Percentiles rank a stretch among this genome's conserved stretches.
Evolutionary conservation across 2,113 vertebrate species (phyloP).

Genomic region (Pteronura brasiliensis): DNA sequence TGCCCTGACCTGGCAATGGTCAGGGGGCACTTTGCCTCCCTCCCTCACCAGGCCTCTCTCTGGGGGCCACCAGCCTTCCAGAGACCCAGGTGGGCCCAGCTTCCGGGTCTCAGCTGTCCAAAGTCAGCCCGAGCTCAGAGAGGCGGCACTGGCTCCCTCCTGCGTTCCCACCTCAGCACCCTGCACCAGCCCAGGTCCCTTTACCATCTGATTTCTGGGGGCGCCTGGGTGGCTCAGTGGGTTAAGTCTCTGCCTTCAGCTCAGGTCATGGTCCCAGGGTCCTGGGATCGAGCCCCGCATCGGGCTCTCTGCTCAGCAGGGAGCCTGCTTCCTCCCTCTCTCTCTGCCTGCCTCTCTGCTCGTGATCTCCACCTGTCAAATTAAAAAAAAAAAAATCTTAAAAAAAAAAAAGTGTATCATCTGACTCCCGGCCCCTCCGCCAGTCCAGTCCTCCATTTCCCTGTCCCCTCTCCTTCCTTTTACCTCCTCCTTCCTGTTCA

Average conservation of each 20-base stretch:
- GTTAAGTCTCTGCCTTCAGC: too few species aligned
- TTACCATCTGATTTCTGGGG: background rate
- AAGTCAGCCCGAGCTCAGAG: background rate
- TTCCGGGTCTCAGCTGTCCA: background rate
- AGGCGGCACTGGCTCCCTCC: background rate
- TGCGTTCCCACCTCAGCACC: background rate
- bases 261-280: too few species aligned
- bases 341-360: too few species aligned
- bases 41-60: background rate
- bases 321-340: too few species aligned
- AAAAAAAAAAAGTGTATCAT: too few species aligned
- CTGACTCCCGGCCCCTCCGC: background rate
- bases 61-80: background rate
- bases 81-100: background rate
- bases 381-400: too few species aligned
- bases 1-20: background rate
- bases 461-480: background rate
- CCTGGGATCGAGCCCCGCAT: too few species aligned
- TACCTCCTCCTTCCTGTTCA: background rate
- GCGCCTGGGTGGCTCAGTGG: too few species aligned
- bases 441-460: background rate
- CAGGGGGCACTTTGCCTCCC: background rate
- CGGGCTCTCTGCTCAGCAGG: too few species aligned
- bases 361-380: too few species aligned
- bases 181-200: background rate